Evolutionary conservation across 1,140 invertebrate species (phyloP).

Genomic region (Phymorhynchus buccinoides): DNA sequence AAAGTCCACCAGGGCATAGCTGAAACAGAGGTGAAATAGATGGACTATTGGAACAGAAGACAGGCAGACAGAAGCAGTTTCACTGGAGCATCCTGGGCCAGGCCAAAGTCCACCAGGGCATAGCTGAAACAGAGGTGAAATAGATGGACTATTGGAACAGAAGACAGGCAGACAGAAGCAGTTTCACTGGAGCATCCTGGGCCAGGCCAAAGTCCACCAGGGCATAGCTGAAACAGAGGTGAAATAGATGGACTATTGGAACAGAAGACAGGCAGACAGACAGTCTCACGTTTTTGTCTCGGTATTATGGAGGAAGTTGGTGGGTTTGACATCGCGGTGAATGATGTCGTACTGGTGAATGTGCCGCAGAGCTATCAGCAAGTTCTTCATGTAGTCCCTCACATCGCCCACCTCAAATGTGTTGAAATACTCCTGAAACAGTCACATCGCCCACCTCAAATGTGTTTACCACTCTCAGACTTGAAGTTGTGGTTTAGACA

Average conservation of each 20-base stretch:
- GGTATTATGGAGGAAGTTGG: conserved; percentile 91
- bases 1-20: no score
- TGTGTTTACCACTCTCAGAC: no score
- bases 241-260: no score
- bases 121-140: conserved; percentile 72
- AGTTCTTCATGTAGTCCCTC: conserved; percentile 85
- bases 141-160: neutral
- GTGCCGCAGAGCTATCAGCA: conserved; percentile 84
- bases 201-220: no score
- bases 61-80: conserved; percentile 57
- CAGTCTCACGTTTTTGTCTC: conserved; percentile 78
- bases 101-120: conserved; percentile 89
- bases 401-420: conserved; percentile 79
- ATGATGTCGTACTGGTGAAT: conserved; percentile 91
- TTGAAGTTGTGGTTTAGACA: no score
- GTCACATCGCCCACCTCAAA: no score
- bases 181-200: no score
- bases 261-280: neutral
- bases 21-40: no score
- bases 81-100: conserved; percentile 79
- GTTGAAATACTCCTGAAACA: conserved; percentile 80
- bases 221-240: no score
- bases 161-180: neutral
- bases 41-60: no score
- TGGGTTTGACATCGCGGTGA: conserved; percentile 94